These are phyloP conservation scores for Pseudanteris insignis DNA, from an alignment of 2,888 invertebrate species.

Conservation along the genomic window DNA sequence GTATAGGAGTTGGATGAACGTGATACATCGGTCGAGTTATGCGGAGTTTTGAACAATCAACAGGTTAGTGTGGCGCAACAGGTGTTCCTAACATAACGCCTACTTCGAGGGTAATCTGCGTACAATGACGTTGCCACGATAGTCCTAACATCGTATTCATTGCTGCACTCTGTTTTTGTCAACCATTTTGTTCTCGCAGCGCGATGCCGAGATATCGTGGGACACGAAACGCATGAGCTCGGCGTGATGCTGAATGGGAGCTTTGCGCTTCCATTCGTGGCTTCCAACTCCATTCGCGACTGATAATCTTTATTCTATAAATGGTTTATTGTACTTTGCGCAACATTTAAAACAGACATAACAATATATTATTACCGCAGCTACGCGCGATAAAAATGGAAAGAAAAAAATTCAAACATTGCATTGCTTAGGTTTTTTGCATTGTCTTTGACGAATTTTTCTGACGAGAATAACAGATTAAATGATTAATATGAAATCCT, in stretches of 20 bases:
- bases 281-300: conserved; percentile 26
- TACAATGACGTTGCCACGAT: conserved; percentile 18
- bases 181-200: conserved; percentile 24
- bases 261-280: conserved; percentile 19
- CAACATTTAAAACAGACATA: conserved; percentile 17
- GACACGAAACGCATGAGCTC: no score
- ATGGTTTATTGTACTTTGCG: conserved; percentile 31
- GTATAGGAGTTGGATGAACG: no score
- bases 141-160: conserved; percentile 30
- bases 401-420: conserved; percentile 12
- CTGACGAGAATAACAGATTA: no score
- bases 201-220: conserved; percentile 25
- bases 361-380: conserved; percentile 16
- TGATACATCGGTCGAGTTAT: no score
- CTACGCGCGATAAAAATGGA: background rate
- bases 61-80: conserved; percentile 27
- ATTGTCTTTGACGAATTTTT: no score
- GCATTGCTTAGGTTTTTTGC: no score
- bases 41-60: no score
- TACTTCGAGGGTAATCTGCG: conserved; percentile 25
- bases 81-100: conserved; percentile 33
- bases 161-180: conserved; percentile 32
- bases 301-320: conserved; percentile 29
- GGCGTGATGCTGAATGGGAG: conserved; percentile 3
- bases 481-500: no score